Evolutionary conservation across 2,797 vertebrate species (phyloP), one percentile per base, ranked within the genome.

Genomic region (Pteronotus mesoamericanus): DNA sequence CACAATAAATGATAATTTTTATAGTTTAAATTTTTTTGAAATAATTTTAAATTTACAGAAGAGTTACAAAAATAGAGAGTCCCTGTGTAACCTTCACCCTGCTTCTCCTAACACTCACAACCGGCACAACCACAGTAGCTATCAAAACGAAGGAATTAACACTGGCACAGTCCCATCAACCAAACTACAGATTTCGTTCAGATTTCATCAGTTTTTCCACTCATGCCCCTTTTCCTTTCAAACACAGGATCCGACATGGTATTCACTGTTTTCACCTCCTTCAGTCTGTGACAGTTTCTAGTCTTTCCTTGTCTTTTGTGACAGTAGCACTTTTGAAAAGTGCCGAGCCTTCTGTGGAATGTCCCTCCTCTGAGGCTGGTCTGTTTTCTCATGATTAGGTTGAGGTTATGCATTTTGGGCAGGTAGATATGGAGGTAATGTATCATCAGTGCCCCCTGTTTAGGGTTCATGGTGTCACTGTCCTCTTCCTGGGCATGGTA

Each of bases 101-200:
- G 64, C 53, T 72, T n/a, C 32, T 39, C 39, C 2, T n/a, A 19
- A 2, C 5, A 22, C 18, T 34, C 21, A 5, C 21, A 18, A 34
- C 42, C 51, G 66, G 19, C 0, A 6, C n/a, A 78, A 44, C 64
- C 39, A 24, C 5, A 53, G 68, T 24, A 7, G 29, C 79, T 24
- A 74, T 15, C 34, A 46, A 37, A 26, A 37, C 22, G 1, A 22
- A 42, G 78, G 78, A 15, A 24, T 61, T 9, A 18, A 46, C 8
- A 0, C 0, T 11, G 71, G 24, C 12, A 21, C 24, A 71, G 16
- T 9, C 5, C 21, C 39, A 26, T 18, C 51, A 39, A 5, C n/a
- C 9, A 1, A 53, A 12, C 48, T 26, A 3, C 5, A 18, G 8
- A 1, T 12, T 46, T 2, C 24, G 2, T 15, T 80, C 32, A 2